These are phyloP conservation scores for Drosophila multiciliata DNA, from an alignment of 2,888 invertebrate species.

Conservation along the genomic window DNA sequence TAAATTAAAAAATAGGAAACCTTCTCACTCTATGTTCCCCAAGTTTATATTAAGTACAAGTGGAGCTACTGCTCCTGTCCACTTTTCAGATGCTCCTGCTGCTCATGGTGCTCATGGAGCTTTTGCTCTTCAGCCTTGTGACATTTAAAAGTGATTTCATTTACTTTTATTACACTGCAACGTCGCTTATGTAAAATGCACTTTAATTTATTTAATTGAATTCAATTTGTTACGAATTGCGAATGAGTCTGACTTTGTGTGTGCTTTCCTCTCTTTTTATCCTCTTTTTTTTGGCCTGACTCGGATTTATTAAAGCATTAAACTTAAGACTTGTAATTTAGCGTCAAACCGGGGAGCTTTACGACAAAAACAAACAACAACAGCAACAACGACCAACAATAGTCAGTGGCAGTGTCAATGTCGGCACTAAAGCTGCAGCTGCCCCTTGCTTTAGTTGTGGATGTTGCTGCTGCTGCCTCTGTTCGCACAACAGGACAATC, in stretches of 20 bases:
- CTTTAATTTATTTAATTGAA: slow-evolving; percentile 78
- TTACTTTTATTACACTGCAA: slow-evolving; percentile 55
- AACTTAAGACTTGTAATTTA: slow-evolving; percentile 71
- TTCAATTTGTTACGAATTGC: slow-evolving; percentile 70
- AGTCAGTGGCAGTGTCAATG: slow-evolving; percentile 45
- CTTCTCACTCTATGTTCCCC: neutral
- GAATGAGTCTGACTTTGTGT: slow-evolving; percentile 26
- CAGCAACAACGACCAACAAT: slow-evolving; percentile 29
- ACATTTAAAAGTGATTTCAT: slow-evolving; percentile 56
- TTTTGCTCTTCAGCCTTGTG: slow-evolving; percentile 33
- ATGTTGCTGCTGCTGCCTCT: slow-evolving; percentile 30
- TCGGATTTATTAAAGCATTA: slow-evolving; percentile 75
- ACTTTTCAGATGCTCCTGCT: neutral
- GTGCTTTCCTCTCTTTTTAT: neutral
- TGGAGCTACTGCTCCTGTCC: neutral
- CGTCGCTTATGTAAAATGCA: slow-evolving; percentile 68
- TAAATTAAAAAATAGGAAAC: slow-evolving; percentile 42
- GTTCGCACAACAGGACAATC: slow-evolving; percentile 47
- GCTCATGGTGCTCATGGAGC: neutral
- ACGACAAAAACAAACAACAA: slow-evolving; percentile 36
- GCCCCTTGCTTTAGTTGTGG: slow-evolving; percentile 39
- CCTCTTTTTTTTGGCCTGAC: slow-evolving; percentile 14
- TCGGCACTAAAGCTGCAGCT: slow-evolving; percentile 62
- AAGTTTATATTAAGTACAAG: neutral
- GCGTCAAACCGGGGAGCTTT: slow-evolving; percentile 57